phyloP scores from a whole-genome alignment of 2,113 vertebrate species.

The Rostratula benghalensis region DNA sequence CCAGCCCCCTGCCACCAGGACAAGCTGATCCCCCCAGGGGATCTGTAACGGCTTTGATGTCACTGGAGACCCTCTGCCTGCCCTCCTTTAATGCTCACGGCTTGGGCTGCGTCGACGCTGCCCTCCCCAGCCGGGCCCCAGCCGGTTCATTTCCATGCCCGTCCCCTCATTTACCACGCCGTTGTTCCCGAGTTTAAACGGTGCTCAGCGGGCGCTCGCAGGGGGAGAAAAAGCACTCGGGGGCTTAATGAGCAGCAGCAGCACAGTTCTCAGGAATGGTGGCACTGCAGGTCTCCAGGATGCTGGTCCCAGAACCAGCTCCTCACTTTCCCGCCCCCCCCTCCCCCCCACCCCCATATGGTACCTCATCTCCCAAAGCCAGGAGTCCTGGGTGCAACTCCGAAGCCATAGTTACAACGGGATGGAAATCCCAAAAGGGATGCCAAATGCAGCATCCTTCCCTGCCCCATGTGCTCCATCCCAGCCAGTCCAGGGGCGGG shows the following conservation, averaged over 20 bases:
- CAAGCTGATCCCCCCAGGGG: not conserved
- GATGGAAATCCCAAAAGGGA: not conserved
- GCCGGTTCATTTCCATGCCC: not conserved
- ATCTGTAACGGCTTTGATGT: fast-evolving
- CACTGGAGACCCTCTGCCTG: not conserved
- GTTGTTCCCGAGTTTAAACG: not conserved
- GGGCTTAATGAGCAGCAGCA: not conserved
- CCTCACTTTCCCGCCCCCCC: not conserved
- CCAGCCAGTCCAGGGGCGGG: not conserved
- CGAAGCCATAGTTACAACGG: fast-evolving
- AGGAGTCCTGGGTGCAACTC: fast-evolving
- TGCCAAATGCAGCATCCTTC: not conserved
- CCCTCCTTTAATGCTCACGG: not conserved
- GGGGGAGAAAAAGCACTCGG: not conserved
- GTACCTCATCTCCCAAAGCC: not conserved
- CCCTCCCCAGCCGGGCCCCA: not conserved
- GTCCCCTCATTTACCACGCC: not conserved
- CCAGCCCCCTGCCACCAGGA: not conserved
- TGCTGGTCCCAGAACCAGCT: not conserved
- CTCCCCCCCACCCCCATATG: no score
- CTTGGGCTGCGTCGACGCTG: not conserved
- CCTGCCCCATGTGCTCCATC: fast-evolving
- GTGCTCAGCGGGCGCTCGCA: not conserved
- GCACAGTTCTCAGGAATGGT: not conserved
- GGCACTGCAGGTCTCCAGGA: not conserved